Evolutionary conservation across 2,888 invertebrate species (phyloP).

Genomic region (Caenorhabditis parvicauda): DNA sequence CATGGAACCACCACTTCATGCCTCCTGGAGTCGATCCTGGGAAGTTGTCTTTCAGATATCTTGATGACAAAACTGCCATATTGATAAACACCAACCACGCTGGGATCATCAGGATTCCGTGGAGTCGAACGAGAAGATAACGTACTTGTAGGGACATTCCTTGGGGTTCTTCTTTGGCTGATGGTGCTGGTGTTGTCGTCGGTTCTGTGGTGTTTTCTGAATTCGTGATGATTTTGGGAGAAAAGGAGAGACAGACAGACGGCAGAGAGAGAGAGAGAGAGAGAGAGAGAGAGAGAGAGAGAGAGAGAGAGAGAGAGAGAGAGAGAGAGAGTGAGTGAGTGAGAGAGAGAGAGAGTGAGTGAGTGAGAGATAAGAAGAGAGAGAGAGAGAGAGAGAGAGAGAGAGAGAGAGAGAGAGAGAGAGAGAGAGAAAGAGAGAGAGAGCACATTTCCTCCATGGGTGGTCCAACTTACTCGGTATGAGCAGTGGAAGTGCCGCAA

Average conservation of each 20-base stretch:
- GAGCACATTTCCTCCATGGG: constrained; percentile 7
- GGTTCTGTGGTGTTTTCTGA: no score
- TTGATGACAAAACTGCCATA: constrained; percentile 12
- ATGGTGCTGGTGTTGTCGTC: no score
- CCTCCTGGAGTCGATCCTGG: constrained; percentile 9
- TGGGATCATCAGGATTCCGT: constrained; percentile 16
- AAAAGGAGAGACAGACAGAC: constrained; percentile 3
- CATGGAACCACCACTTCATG: constrained; percentile 25
- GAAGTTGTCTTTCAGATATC: constrained; percentile 19
- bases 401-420: constrained; percentile 1
- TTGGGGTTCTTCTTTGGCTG: no score
- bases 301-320: constrained; percentile 2
- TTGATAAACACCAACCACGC: constrained; percentile 14
- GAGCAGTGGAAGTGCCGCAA: constrained; percentile 6
- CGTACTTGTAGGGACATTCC: no score
- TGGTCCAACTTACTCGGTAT: no score
- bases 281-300: constrained; percentile 2
- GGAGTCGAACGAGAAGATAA: not conserved
- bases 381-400: constrained; percentile 2
- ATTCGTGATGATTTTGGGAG: no score
- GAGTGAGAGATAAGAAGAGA: constrained; percentile 3
- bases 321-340: constrained; percentile 4
- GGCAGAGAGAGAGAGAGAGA: constrained; percentile 8
- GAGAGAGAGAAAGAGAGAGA: constrained; percentile 5
- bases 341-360: constrained; percentile 9